Base-by-base conservation (phyloP, 2,113 vertebrate genomes). In the Silurus glanis region DNA sequence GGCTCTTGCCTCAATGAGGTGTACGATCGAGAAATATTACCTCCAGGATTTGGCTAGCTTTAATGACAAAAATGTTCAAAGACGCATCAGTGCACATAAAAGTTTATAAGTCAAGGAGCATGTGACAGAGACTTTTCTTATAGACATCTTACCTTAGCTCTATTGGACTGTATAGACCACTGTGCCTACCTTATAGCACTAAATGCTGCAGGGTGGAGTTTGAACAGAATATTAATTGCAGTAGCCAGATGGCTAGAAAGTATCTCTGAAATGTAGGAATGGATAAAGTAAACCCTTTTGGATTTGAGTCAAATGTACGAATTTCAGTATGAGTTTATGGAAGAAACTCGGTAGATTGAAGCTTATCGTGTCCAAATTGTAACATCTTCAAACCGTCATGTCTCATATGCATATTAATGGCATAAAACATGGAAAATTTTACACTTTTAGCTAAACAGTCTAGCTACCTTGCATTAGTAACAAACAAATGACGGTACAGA, bases 21-120 rank as follows among this genome's bases (percentile, higher is more conserved):
- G 90, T 90, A 59, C 56, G 19, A 88, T 82, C 37, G 78, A 72
- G 83, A 87, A 80, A 85, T 88, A 85, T 92, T 88, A 91, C 89
- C 91, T 89, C 78, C 72, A 92, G 89, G 83, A 91, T 89, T 78
- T 88, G 88, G 86, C 86, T 87, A 83, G 55, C 66, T 84, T 92
- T 93, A 83, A 91, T 91, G 88, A 91, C 80, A 82, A 88, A 90
- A 90, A 51, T 85, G 91, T 93, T 91, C 92, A 88, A 89, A 90
- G 90, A 92, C 92, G 89, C 91, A 94, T 94, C 93, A 92, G 90
- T 85, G 83, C 89, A 84, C 89, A 92, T 93, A 91, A 93, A 93
- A 86, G 80, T 92, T 91, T 91, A 94, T 93, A 93, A 90, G 91
- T 90, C 83, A 80, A 86, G 76, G 71, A 72, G 86, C 88, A 28